These are phyloP conservation scores for Tachyglossus aculeatus DNA, from an alignment of 2,797 vertebrate species.

Conservation along the genomic window DNA sequence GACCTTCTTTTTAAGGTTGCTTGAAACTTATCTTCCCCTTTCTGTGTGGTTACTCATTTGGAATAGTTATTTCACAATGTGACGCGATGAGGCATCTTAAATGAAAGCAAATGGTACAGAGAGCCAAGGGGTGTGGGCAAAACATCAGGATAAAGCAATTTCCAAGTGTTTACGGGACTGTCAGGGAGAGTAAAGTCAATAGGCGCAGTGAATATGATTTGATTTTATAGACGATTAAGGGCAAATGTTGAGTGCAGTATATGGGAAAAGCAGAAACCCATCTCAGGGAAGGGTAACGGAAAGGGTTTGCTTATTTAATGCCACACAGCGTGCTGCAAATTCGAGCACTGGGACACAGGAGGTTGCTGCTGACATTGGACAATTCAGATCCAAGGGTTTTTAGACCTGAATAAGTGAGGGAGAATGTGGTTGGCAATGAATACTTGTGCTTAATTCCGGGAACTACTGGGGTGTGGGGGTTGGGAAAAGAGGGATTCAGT, in stretches of 20 bases:
- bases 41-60: not conserved
- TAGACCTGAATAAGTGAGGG: conserved; percentile 18
- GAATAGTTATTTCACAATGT: not conserved
- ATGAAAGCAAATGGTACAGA: conserved; percentile 13
- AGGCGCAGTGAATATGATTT: conserved; percentile 36
- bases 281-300: conserved; percentile 47
- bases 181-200: conserved; percentile 19
- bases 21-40: not conserved
- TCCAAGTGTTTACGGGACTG: conserved; percentile 12
- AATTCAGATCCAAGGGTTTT: not conserved
- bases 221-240: conserved; percentile 30
- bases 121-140: conserved; percentile 18
- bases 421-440: conserved; percentile 23
- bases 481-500: conserved; percentile 6
- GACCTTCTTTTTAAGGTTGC: not conserved
- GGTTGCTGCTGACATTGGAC: conserved; percentile 5
- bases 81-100: not conserved
- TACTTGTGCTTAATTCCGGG: not conserved
- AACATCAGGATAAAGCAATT: not conserved
- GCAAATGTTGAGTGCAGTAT: conserved; percentile 16
- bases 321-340: not conserved
- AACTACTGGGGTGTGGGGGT: conserved; percentile 37
- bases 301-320: conserved; percentile 16
- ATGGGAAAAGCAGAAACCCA: conserved; percentile 22
- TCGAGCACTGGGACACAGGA: conserved; percentile 23